Evolutionary conservation across 2,888 invertebrate species (phyloP).

Genomic region (Apotomis turbidana): DNA sequence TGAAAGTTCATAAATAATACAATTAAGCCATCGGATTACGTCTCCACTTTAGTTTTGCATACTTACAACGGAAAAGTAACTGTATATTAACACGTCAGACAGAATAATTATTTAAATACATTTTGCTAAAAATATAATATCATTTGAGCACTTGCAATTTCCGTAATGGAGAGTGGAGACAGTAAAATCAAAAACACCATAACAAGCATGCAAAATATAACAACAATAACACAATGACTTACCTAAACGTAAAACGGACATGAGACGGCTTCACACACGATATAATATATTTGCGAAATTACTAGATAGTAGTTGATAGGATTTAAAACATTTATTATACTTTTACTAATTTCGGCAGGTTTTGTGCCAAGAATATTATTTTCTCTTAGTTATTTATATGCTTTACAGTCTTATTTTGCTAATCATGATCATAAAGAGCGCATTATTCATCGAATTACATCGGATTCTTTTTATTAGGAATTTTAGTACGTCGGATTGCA

Average conservation of each 20-base stretch:
- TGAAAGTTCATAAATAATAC: conserved; percentile 13
- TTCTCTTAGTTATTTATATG: conserved; percentile 66
- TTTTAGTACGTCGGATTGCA: conserved; percentile 75
- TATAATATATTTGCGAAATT: conserved; percentile 48
- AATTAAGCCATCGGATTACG: neutral
- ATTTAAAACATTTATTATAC: conserved; percentile 58
- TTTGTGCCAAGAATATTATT: conserved; percentile 69
- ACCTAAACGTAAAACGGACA: conserved; percentile 40
- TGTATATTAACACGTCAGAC: neutral
- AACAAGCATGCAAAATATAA: conserved; percentile 31
- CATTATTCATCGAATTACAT: conserved; percentile 85
- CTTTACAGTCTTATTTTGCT: conserved; percentile 81
- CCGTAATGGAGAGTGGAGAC: conserved; percentile 33
- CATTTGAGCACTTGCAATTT: conserved; percentile 38
- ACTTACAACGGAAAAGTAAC: neutral
- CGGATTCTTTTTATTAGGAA: conserved; percentile 78
- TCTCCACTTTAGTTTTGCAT: neutral
- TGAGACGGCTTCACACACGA: conserved; percentile 39
- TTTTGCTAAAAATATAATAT: conserved; percentile 35
- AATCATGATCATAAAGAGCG: conserved; percentile 83
- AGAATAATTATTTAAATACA: neutral
- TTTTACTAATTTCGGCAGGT: conserved; percentile 60
- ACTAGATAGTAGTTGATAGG: conserved; percentile 66
- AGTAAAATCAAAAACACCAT: conserved; percentile 32
- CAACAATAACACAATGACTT: conserved; percentile 38